Evolutionary conservation across 2,797 vertebrate species (phyloP).

Genomic region (Epinephelus coioides): DNA sequence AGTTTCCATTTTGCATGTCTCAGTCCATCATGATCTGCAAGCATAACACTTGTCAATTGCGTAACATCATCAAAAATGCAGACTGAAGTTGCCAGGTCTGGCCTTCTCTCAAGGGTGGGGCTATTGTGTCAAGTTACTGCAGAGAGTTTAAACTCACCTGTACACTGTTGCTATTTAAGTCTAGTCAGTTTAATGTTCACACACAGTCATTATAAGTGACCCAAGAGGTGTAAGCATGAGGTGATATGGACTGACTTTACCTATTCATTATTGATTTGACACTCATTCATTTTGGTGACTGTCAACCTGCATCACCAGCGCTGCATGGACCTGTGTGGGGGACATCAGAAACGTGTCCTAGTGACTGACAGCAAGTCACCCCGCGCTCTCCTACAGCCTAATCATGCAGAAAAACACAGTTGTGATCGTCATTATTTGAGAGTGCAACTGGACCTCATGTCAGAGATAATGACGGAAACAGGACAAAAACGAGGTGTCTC

Average conservation of each 20-base stretch:
- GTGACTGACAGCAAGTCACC: background rate
- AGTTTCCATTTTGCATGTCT: background rate
- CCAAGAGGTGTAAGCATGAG: background rate
- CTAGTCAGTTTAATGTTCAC: background rate
- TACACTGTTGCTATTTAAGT: background rate
- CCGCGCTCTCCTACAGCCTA: background rate
- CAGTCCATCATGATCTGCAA: background rate
- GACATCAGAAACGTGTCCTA: background rate
- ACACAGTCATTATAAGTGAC: background rate
- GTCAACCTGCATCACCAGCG: background rate
- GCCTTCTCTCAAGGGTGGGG: background rate
- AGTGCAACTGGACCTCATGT: background rate
- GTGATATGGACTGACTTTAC: background rate
- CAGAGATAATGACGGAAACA: background rate
- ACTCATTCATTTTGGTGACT: background rate
- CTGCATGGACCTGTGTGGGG: background rate
- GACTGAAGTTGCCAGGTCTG: background rate
- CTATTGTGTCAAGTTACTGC: background rate
- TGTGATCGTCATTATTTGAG: background rate
- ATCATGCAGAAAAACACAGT: background rate
- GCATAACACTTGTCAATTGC: background rate
- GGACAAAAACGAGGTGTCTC: background rate
- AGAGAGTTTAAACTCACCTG: background rate
- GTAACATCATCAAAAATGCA: background rate
- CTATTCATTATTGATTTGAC: background rate